Evolutionary conservation across 1,140 invertebrate species (phyloP), one percentile per base, ranked within the genome.

Genomic region (Eubasilissa regina): DNA sequence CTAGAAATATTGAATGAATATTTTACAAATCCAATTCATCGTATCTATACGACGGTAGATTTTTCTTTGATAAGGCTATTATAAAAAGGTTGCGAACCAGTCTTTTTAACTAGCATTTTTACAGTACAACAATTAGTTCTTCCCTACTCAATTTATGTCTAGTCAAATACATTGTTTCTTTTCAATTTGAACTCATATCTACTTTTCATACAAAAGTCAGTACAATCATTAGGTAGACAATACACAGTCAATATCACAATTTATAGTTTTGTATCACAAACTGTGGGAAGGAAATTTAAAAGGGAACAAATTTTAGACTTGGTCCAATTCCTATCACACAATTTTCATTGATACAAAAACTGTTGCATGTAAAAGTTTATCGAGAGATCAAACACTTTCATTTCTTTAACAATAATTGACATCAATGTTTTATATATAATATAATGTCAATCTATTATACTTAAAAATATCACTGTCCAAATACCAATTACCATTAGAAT

Each of bases 191-290:
- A 44, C 19, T 13, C 55, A 75, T 17, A 60, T 58, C 53, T 75
- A 75, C 44, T 12, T 53, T 75, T 60, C 73, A 62, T 75, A 75
- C 73, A 75, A 60, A 62, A 62, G n/a, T 75, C 73, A 75, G 56
- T 75, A 60, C 55, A 60, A 12, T 44, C 58, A 45, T 21, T 47
- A 12, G 10, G 43, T 13, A 21, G 70, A 51, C 21, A 53, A 11
- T 55, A 60, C 12, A 68, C 79, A 79, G 64, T 77, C 77, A 58
- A 25, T 82, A 82, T 82, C 81, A 82, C 81, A 77, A 66, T 53
- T 75, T 82, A 77, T 55, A 43, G 12, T 77, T 60, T 77, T 58
- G 51, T 80, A 82, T 80, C 78, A 82, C 80, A 81, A 77, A 79
- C 81, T 75, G 77, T 68, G 68, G 45, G 56, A 66, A 60, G 47